Percentiles rank a stretch among this genome's conserved stretches.
Conservation (phyloP, 2,797 vertebrate species). For the Pseudochaenichthys georgianus region DNA sequence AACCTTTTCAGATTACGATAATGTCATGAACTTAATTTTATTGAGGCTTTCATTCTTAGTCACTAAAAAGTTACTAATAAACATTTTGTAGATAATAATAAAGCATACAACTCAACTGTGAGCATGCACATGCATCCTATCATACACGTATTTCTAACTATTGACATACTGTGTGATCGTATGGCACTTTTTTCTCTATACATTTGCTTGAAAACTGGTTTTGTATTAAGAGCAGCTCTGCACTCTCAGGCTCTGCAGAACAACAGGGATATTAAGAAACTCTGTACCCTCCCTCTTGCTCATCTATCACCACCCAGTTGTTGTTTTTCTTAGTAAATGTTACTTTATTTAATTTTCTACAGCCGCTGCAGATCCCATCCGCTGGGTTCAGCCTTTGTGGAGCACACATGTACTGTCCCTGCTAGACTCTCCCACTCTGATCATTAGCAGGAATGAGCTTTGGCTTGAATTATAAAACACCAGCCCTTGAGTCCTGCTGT, state of each 20-base stretch:
- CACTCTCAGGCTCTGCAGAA: slow-evolving; percentile 21
- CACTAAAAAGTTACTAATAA: neutral
- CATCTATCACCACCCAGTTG: neutral
- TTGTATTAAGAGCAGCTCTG: slow-evolving; percentile 11
- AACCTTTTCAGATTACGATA: neutral
- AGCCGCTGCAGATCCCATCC: slow-evolving; percentile 36
- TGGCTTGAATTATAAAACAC: slow-evolving; percentile 84
- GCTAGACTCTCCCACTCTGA: slow-evolving; percentile 64
- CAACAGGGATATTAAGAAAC: slow-evolving; percentile 14
- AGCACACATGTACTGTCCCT: slow-evolving; percentile 62
- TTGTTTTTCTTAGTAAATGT: slow-evolving; percentile 13
- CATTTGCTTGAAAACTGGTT: neutral
- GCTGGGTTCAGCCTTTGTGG: slow-evolving; percentile 43
- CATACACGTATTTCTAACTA: neutral
- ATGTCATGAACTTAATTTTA: slow-evolving; percentile 1
- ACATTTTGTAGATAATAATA: neutral
- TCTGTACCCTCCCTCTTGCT: neutral
- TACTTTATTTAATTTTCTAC: slow-evolving; percentile 25
- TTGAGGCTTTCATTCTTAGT: neutral
- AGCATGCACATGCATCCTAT: neutral
- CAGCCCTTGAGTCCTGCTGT: slow-evolving; percentile 78
- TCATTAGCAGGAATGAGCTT: slow-evolving; percentile 82
- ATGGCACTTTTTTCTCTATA: neutral
- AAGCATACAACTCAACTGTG: too few relatives aligned
- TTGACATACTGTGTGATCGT: neutral